phyloP scores from a whole-genome alignment of 2,888 invertebrate species.

The Papilio gigon region DNA sequence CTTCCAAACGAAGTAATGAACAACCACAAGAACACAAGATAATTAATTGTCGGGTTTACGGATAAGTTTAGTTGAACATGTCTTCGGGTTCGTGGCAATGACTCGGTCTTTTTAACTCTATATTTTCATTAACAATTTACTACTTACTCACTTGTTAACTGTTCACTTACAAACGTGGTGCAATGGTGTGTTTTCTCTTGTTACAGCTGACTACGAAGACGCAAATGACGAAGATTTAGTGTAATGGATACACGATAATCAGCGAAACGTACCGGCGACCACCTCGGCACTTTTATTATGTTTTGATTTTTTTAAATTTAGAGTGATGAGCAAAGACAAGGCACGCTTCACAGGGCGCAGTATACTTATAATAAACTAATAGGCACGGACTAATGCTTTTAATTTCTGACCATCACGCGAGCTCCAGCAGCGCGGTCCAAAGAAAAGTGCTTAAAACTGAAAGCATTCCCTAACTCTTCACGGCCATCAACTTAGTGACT shows the following conservation, averaged over 20 bases:
- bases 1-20: not conserved
- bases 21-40: not conserved
- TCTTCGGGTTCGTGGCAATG: not conserved
- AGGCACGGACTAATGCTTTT: slow-evolving; percentile 20
- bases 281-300: slow-evolving; percentile 12
- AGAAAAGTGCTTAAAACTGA: not conserved
- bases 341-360: slow-evolving; percentile 41
- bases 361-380: slow-evolving; percentile 38
- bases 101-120: slow-evolving; percentile 2
- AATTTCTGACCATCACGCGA: not conserved
- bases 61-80: not conserved
- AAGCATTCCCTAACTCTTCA: not conserved
- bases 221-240: not conserved
- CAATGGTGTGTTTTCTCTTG: slow-evolving; percentile 5
- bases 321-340: slow-evolving; percentile 37
- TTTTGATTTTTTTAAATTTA: slow-evolving; percentile 27
- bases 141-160: not conserved
- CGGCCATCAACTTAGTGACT: not conserved
- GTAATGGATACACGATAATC: not conserved
- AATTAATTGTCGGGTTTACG: not conserved
- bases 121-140: slow-evolving; percentile 3
- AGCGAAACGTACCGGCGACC: slow-evolving; percentile 8
- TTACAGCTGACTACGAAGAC: slow-evolving; percentile 33
- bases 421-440: not conserved
- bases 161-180: not conserved